A percentile compares a stretch with the other conserved stretches of the same genome.
These are phyloP conservation scores for Trichoplusia ni DNA, from an alignment of 1,140 invertebrate species.

Conservation along the genomic window DNA sequence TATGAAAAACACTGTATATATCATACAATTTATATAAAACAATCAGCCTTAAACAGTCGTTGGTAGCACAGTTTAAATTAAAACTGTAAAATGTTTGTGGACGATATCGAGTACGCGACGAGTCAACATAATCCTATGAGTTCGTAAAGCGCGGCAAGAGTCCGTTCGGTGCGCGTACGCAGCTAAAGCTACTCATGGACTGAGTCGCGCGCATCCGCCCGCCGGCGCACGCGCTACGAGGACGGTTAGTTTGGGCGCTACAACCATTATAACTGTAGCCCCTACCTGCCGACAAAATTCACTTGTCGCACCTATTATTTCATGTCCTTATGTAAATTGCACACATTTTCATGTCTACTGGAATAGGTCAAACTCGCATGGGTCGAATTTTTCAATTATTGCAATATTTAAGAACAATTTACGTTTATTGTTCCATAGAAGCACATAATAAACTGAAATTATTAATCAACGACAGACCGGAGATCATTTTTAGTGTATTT, in stretches of 20 bases:
- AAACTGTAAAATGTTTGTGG: not conserved
- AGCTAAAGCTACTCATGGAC: slow-evolving; percentile 62
- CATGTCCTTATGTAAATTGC: too few species aligned
- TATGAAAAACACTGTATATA: slow-evolving; percentile 16
- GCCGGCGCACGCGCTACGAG: slow-evolving; percentile 43
- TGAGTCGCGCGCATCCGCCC: slow-evolving; percentile 51
- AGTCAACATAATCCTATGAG: slow-evolving; percentile 46
- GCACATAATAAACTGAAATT: too few species aligned
- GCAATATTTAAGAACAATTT: too few species aligned
- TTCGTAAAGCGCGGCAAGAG: slow-evolving; percentile 34
- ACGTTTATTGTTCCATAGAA: too few species aligned
- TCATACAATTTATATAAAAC: slow-evolving; percentile 6
- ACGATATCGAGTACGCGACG: slow-evolving; percentile 29
- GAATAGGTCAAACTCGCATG: too few species aligned
- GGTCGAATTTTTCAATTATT: too few species aligned
- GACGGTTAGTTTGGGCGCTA: slow-evolving; percentile 70
- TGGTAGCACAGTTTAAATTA: not conserved
- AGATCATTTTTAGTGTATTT: too few species aligned
- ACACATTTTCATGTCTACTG: too few species aligned
- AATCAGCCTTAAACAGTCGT: not conserved
- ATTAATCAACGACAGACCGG: too few species aligned
- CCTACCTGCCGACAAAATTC: slow-evolving; percentile 50
- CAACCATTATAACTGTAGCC: slow-evolving; percentile 44
- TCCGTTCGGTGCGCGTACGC: slow-evolving; percentile 61
- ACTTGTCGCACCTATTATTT: slow-evolving; percentile 36